Evolutionary conservation across 2,113 vertebrate genomes (phyloP), one percentile per base, ranked within the genome.

Genomic region (Sialia sialis): DNA sequence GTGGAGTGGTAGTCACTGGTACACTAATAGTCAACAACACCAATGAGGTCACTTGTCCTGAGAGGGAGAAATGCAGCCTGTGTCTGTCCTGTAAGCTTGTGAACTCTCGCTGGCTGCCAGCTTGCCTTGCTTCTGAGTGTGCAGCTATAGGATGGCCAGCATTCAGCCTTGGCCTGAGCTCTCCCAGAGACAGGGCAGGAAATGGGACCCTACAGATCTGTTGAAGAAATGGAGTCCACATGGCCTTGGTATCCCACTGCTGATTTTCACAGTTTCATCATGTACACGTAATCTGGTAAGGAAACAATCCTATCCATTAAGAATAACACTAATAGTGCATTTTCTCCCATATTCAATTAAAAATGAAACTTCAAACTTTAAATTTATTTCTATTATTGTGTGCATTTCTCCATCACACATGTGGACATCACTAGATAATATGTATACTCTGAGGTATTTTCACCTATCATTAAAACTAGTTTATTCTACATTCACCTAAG

Each of bases 1-100:
- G 2, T 2, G 20, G 3, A 2, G 2, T 2, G 25, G 6, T 27
- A 25, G 26, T 59, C 32, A 43, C 8, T 63, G 44, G 1, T 52
- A 6, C 14, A 25, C 18, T 62, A 39, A 70, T 7, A 79, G 12
- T n/a, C 77, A 84, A 7, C 10, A 75, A 5, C 7, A 72, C n/a
- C 2, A 5, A 36, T 51, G 52, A 68, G 6, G 16, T 81, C 87
- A 25, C 15, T 67, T 60, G 46, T 60, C 32, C 49, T 66, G 22
- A 26, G 66, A 76, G 30, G 32, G 41, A 85, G 20, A 41, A 34
- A 64, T 66, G 5, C 66, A 55, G 49, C 46, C 30, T 20, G 1
- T 2, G 22, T 66, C 32, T 76, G n/a, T 48, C 27, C 48, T 36
- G 38, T 13, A 26, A 29, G 10, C 59, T 74, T 62, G 34, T 1